These are phyloP conservation scores for Hyla sarda DNA, from an alignment of 2,113 vertebrate genomes.

Conservation along the genomic window DNA sequence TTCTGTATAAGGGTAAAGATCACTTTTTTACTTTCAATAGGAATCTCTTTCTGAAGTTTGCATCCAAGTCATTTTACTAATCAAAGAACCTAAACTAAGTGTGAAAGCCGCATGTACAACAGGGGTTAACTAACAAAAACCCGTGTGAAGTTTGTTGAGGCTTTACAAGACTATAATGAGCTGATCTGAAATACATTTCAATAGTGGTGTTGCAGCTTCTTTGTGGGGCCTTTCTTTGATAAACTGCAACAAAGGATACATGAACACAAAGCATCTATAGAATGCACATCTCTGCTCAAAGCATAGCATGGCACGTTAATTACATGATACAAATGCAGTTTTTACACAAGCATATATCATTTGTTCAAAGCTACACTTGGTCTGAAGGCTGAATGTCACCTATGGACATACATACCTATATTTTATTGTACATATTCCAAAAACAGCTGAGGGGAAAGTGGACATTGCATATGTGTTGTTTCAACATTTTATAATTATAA, in stretches of 20 bases:
- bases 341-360: slow-evolving; percentile 9
- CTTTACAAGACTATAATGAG: slow-evolving; percentile 33
- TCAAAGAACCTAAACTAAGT: background rate
- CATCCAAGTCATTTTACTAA: background rate
- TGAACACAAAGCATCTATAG: slow-evolving; percentile 25
- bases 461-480: too few relatives aligned
- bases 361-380: background rate
- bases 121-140: slow-evolving; percentile 25
- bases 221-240: slow-evolving; percentile 19
- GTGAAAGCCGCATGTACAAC: slow-evolving; percentile 54
- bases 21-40: background rate
- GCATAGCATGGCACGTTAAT: slow-evolving; percentile 20
- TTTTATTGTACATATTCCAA: too few relatives aligned
- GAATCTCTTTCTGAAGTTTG: background rate
- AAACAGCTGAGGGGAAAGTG: too few relatives aligned
- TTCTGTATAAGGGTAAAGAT: background rate
- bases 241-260: slow-evolving; percentile 33
- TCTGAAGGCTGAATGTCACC: background rate
- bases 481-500: too few relatives aligned
- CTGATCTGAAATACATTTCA: slow-evolving; percentile 32
- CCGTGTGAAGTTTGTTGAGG: slow-evolving; percentile 11
- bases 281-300: slow-evolving; percentile 30
- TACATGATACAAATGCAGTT: background rate
- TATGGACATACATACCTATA: background rate
- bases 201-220: slow-evolving; percentile 30